These are phyloP conservation scores for Phthorimaea operculella DNA, from an alignment of 1,140 invertebrate species.

Conservation along the genomic window DNA sequence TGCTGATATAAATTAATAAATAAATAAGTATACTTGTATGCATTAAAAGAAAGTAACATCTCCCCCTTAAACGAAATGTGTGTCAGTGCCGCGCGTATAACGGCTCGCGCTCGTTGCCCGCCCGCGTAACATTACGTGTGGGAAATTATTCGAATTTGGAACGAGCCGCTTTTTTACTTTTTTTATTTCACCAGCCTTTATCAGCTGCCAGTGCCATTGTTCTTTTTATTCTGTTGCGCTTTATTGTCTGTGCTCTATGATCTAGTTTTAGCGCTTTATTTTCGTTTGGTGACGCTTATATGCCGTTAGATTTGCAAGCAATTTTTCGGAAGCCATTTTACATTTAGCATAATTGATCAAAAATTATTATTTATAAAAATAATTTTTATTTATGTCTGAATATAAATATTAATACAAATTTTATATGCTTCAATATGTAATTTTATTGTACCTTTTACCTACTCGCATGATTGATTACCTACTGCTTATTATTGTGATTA, in stretches of 20 bases:
- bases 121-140: slow-evolving; percentile 67
- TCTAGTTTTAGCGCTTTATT: slow-evolving; percentile 44
- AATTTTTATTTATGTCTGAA: too few species aligned
- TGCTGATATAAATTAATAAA: too few species aligned
- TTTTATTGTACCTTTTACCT: background rate
- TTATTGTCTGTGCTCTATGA: slow-evolving; percentile 41
- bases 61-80: slow-evolving; percentile 6
- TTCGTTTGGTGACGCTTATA: slow-evolving; percentile 39
- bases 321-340: background rate
- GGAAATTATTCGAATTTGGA: slow-evolving; percentile 67
- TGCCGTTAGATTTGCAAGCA: slow-evolving; percentile 35
- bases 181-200: slow-evolving; percentile 52
- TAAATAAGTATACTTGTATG: too few species aligned
- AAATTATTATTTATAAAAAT: too few species aligned
- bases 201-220: slow-evolving; percentile 47
- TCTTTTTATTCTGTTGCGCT: slow-evolving; percentile 32
- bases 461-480: too few species aligned
- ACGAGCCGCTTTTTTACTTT: slow-evolving; percentile 43
- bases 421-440: too few species aligned
- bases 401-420: too few species aligned
- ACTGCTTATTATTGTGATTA: too few species aligned
- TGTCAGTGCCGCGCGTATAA: slow-evolving; percentile 64
- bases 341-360: too few species aligned
- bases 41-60: background rate
- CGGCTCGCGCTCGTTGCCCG: slow-evolving; percentile 61